Base-by-base conservation (phyloP, 2,113 vertebrate species). In the Pelobates fuscus region DNA sequence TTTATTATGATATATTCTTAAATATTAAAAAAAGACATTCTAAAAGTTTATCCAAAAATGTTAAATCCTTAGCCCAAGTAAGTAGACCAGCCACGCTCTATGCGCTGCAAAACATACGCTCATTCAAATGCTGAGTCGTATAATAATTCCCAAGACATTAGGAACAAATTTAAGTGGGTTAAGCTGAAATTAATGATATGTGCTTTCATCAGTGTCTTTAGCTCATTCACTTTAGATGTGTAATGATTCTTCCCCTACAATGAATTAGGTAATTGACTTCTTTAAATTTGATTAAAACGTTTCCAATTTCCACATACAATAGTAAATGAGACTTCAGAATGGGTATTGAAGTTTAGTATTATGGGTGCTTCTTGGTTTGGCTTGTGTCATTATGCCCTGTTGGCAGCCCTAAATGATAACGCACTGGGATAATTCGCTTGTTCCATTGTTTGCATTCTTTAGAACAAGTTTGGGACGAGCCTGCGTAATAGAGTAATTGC, bases 301-400 rank as follows among this genome's bases (percentile, higher is more conserved):
- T 32, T 62, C 43, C 27, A 15, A n/a, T 71, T 63, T 17, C 24
- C n/a, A 29, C 41, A 62, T 17, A 71, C 43, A 29, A 60, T 29
- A 4, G 49, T 61, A 49, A 72, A 63, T 63, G 58, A 54, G 43
- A n/a, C 43, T 72, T 30, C 59, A 52, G 20, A 32, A 63, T 30
- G 41, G 43, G 41, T 23, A 23, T 62, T 63, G 11, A 29, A 14
- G 20, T 63, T 52, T 32, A 54, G 20, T 52, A 20, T 72, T 63
- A 52, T 63, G 30, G 20, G 30, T 23, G 52, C 54, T 70, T 41
- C 67, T 41, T 14, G 12, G 52, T 58, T 57, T n/a, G 67, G 3
- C 26, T 70, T 52, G 3, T 54, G 44, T 63, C 43, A 63, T 63
- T 52, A 72, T 72, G 43, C 26, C 43, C 44, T 46, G 26, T 63